These are phyloP conservation scores for Bovichtus diacanthus DNA, from an alignment of 2,797 vertebrate genomes.

Conservation along the genomic window DNA sequence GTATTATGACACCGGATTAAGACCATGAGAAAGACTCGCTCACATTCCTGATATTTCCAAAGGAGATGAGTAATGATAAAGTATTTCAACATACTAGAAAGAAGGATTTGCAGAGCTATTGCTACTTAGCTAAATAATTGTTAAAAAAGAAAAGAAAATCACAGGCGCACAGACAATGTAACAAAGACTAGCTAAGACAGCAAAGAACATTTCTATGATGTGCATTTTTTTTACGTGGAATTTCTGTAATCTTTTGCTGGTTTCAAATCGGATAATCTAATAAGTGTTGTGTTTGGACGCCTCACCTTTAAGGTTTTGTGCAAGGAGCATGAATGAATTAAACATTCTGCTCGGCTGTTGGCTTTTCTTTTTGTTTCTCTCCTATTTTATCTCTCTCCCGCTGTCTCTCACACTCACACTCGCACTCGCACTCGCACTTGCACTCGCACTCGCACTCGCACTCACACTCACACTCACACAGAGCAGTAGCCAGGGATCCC, in stretches of 20 bases:
- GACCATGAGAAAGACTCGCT: background rate
- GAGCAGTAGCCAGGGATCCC: conserved; percentile 46
- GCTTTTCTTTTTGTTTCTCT: conserved; percentile 15
- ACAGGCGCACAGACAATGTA: background rate
- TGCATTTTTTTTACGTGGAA: background rate
- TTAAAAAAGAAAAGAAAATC: background rate
- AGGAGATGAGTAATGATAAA: background rate
- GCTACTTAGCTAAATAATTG: background rate
- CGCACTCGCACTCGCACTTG: background rate
- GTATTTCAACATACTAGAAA: background rate
- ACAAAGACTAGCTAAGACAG: background rate
- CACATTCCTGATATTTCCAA: conserved; percentile 25
- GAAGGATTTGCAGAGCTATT: background rate
- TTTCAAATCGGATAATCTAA: background rate
- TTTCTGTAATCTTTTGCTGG: background rate
- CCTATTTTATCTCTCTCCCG: conserved; percentile 21
- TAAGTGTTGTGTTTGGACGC: background rate
- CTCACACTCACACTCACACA: conserved; percentile 8
- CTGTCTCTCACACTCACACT: conserved; percentile 22
- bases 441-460: conserved; percentile 1
- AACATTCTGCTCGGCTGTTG: background rate
- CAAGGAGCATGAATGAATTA: background rate
- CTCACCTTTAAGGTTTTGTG: background rate
- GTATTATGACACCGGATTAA: background rate
- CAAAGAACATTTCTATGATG: background rate